Base-by-base conservation (phyloP, 2,113 vertebrate species). In the Lepus europaeus region DNA sequence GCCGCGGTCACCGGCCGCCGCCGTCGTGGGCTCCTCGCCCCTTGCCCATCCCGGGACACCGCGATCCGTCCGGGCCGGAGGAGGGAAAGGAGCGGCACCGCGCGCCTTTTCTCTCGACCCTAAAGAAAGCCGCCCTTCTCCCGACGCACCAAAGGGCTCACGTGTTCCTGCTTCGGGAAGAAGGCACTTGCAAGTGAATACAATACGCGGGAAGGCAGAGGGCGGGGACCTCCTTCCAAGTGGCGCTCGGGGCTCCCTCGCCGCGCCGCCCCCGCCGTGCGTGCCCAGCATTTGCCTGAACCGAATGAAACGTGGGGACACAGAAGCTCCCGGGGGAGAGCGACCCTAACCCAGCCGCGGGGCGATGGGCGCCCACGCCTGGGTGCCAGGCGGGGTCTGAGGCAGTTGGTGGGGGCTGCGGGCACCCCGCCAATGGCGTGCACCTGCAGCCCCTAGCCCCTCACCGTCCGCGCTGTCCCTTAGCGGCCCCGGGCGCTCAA, bases 161-260 rank as follows among this genome's bases (percentile, higher is more conserved):
- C 23, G 74, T 2, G 87, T 85, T 56, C 82, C n/a, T 56, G 66
- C 20, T 6, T 56, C 39, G 72, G 87, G 80, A 85, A 91, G 92
- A 95, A 79, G 97, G 96, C 97, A 97, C 97, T 97, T 91, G 69
- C 33, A 19, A 81, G 83, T 27, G 93, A 74, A 81, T 72, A 19
- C 88, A 20, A 9, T 14, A 84, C 2, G 23, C 31, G 77, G n/a
- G 63, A 6, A 66, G 87, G 84, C 82, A 29, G 72, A 68, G 85
- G 78, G 83, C 64, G 56, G 68, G 74, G 16, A 74, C 45, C 27
- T 61, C 87, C 72, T 68, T 53, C 29, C 3, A 78, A 56, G 66
- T 16, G n/a, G 92, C 31, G 36, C 51, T 23, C 9, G 3, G n/a
- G 45, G 13, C 29, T 63, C 5, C 5, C 25, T 63, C 6, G 39